A percentile compares a stretch with the other conserved stretches of the same genome.
Conservation (phyloP, 2,113 vertebrate genomes). For the Triplophysa rosa region DNA sequence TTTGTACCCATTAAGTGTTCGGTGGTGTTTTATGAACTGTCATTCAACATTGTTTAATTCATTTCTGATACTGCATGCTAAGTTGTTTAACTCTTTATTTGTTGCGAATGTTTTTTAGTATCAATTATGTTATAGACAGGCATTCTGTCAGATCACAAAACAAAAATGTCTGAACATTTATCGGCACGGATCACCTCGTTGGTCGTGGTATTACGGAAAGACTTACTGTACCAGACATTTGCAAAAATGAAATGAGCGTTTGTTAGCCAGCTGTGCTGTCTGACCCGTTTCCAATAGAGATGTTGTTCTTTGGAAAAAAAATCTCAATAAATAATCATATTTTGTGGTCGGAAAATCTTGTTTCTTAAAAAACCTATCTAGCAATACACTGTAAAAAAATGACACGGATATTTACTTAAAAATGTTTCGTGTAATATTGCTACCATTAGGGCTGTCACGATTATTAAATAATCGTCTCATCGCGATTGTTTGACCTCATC, state of each 20-base stretch:
- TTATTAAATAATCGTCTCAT: no score
- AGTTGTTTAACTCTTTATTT: slow-evolving; percentile 4
- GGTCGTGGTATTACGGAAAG: not conserved
- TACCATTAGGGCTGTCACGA: no score
- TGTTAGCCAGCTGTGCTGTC: not conserved
- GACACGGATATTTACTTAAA: no score
- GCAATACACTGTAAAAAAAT: not conserved
- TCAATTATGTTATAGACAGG: not conserved
- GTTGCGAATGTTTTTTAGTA: not conserved
- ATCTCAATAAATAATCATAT: not conserved
- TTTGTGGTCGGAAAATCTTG: not conserved
- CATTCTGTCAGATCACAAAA: slow-evolving; percentile 5
- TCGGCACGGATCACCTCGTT: not conserved
- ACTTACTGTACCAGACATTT: not conserved
- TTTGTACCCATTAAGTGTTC: slow-evolving; percentile 12
- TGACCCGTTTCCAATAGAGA: not conserved
- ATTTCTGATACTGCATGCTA: slow-evolving; percentile 26
- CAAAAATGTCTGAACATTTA: not conserved
- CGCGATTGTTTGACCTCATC: no score
- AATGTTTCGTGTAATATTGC: no score
- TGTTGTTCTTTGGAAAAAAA: not conserved
- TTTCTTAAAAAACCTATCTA: not conserved
- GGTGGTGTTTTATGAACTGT: slow-evolving; percentile 14
- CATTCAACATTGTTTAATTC: not conserved
- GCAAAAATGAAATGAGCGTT: slow-evolving; percentile 5